Evolutionary conservation across 2,888 invertebrate genomes (phyloP), one percentile per base, ranked within the genome.

Genomic region (Copidosoma aretas): DNA sequence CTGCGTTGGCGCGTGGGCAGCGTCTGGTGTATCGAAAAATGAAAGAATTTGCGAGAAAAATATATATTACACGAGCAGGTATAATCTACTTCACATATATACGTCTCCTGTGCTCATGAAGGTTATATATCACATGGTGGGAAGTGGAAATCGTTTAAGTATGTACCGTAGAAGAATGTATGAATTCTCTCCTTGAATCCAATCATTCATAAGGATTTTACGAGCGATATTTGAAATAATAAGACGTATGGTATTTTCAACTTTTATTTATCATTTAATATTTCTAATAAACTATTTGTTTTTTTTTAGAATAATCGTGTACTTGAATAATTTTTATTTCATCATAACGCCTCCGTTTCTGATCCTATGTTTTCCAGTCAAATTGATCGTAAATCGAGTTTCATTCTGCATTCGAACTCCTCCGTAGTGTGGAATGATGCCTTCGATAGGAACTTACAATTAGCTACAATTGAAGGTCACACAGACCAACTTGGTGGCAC

Each of bases 111-210:
- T 53, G 64, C 60, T 68, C 61, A 62, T 60, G 58, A 63, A 63
- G 43, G 39, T 67, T 43, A 60, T 43, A 60, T 32, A 32, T 32
- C 32, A 32, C 8, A 32, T 32, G 8, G 8, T 8, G 32, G 32
- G 8, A 8, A 32, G 8, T 8, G 32, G 32, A 32, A 8, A 32
- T 41, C 66, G 62, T 71, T 69, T 67, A 65, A 72, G 71, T 73
- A 71, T 71, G 64, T 74, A 73, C 71, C 72, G 8, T 71, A 70
- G 67, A 71, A 71, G 53, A 49, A 70, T 71, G 69, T 68, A 71
- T 67, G 56, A 66, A 74, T 73, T 71, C 57, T 72, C 69, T 67
- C 53, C 60, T 53, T 62, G 58, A 67, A 60, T 67, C 61, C 43
- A 52, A 62, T 60, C 64, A 32, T 64, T 57, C 56, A 51, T 60